Evolutionary conservation across 2,113 vertebrate species (phyloP).

Genomic region (Setophaga kirtlandii): DNA sequence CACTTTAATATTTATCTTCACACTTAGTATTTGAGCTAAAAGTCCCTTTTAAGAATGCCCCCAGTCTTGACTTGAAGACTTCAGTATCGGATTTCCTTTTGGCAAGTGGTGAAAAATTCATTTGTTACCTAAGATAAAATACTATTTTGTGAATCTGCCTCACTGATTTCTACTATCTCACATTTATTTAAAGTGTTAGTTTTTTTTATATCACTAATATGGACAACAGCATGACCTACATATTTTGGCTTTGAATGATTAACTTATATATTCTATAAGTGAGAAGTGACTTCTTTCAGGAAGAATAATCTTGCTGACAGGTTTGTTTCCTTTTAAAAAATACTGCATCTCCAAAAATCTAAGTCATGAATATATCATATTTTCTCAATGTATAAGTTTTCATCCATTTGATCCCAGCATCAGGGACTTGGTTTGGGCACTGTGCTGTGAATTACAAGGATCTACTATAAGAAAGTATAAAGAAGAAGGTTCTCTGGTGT

Average conservation of each 20-base stretch:
- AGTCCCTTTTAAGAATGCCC: neutral
- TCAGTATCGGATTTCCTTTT: neutral
- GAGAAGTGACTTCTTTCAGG: neutral
- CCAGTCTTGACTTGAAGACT: neutral
- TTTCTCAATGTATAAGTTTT: neutral
- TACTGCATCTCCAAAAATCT: neutral
- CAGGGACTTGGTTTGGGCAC: neutral
- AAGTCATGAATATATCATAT: neutral
- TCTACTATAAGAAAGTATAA: neutral
- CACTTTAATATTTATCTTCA: neutral
- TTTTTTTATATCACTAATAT: neutral
- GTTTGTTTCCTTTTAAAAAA: neutral
- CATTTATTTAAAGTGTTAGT: neutral
- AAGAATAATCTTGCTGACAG: neutral
- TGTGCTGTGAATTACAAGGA: neutral
- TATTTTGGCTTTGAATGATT: neutral
- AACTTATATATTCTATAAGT: neutral
- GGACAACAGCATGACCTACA: neutral
- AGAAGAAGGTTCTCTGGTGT: neutral
- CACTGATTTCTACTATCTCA: neutral
- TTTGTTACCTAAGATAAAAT: neutral
- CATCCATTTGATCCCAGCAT: neutral
- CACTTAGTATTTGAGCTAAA: neutral
- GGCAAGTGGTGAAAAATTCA: neutral
- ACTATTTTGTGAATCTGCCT: neutral